phyloP scores from a whole-genome alignment of 1,140 invertebrate genomes.

The Saccostrea echinata region DNA sequence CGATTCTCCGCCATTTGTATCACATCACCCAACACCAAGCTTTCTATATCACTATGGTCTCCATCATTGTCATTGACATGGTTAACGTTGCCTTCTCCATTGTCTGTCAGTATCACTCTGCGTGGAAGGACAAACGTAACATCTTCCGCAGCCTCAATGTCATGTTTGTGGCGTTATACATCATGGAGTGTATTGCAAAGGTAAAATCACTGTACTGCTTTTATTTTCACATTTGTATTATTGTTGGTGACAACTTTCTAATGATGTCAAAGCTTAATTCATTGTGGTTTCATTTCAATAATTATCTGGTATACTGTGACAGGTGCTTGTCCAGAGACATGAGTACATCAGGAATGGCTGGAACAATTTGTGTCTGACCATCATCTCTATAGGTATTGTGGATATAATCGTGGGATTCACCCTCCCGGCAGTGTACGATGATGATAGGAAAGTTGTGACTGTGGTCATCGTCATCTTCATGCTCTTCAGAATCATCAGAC shows the following conservation, averaged over 20 bases:
- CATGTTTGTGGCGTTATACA: constrained; percentile 67
- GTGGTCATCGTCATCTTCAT: constrained; percentile 61
- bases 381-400: constrained; percentile 67
- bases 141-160: constrained; percentile 63
- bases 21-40: constrained; percentile 52
- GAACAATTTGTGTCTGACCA: constrained; percentile 72
- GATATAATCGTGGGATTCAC: constrained; percentile 69
- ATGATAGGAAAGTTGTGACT: constrained; percentile 46
- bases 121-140: constrained; percentile 51
- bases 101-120: constrained; percentile 50
- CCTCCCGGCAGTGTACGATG: constrained; percentile 53
- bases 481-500: constrained; percentile 64
- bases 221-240: no score
- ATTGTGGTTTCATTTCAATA: not conserved
- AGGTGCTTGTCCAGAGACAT: constrained; percentile 65
- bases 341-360: constrained; percentile 69
- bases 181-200: constrained; percentile 69
- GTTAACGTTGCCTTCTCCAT: constrained; percentile 62
- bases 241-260: no score
- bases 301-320: not conserved
- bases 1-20: constrained; percentile 49
- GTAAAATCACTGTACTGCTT: constrained; percentile 52
- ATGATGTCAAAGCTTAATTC: no score
- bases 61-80: constrained; percentile 69
- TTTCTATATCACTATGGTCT: constrained; percentile 66